Base-by-base conservation (phyloP, 2,113 vertebrate genomes). In the Myiozetetes cayanensis region DNA sequence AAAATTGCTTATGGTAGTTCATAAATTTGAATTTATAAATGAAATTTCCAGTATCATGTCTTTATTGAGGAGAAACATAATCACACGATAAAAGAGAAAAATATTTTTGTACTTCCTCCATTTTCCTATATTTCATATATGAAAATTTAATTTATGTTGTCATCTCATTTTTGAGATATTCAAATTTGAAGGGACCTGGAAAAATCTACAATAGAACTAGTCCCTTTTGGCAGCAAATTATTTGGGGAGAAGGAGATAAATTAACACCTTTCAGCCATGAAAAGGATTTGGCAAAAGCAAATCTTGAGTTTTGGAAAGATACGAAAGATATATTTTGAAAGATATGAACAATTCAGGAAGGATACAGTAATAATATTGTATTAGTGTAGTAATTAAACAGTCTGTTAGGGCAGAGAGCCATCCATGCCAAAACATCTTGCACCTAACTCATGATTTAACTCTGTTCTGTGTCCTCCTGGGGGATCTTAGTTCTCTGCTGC, bases 211-310 rank as follows among this genome's bases (percentile, higher is more conserved):
- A 35, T n/a, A 76, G 23, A 85, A 44, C 37, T 56, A 22, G 5
- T 1, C 9, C 47, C 13, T 52, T 68, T 44, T 10, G 10, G 6
- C 14, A 63, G 6, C 4, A 67, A 43, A 58, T 37, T 52, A 5
- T n/a, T n/a, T n/a, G 1, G 0, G 2, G 20, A 30, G 21, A 68
- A 13, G 7, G 6, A 53, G 1, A 8, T 30, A 71, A 43, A 6
- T 47, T 8, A 53, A 52, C 27, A 46, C 8, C 8, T 71, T 75
- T 55, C 70, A 52, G 19, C 4, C 18, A 59, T 12, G 4, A 4
- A 65, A 66, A 79, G 16, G 6, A 72, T 56, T 72, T 71, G 12
- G 5, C 15, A 39, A 56, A 79, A 56, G 1, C 33, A 88, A 72
- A 3, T 35, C 19, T 68, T 47, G 52, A 71, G 10, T 50, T 80